These are phyloP conservation scores for Lingula anatina DNA, from an alignment of 2,888 invertebrate genomes.

Conservation along the genomic window DNA sequence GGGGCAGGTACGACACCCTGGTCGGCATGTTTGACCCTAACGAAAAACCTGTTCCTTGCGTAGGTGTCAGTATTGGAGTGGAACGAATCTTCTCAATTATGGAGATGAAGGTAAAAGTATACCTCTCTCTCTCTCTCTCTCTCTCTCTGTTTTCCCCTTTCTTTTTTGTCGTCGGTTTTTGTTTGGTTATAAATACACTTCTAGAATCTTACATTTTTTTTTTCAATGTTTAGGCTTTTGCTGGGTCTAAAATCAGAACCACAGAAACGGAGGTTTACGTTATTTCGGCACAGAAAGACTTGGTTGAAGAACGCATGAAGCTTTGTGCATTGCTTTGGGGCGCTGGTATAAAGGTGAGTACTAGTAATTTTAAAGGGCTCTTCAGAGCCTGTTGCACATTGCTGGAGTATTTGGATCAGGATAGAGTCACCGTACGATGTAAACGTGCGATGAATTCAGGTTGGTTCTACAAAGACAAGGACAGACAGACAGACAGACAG, in stretches of 20 bases:
- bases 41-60: constrained; percentile 72
- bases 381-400: no score
- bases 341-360: constrained; percentile 71
- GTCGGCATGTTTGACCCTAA: constrained; percentile 97
- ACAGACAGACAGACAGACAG: no score
- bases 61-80: constrained; percentile 95
- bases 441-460: no score
- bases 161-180: no score
- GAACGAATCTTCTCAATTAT: constrained; percentile 94
- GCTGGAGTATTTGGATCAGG: no score
- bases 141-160: no score
- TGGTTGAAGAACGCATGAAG: constrained; percentile 83
- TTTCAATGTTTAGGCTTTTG: no score
- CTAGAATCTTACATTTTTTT: no score
- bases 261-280: constrained; percentile 88
- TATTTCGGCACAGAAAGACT: constrained; percentile 91
- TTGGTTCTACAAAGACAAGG: no score
- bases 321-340: constrained; percentile 84
- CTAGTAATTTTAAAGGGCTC: background rate
- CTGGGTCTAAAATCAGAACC: constrained; percentile 64
- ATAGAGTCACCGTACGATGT: no score
- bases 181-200: no score
- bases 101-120: constrained; percentile 57
- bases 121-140: no score
- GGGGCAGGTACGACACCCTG: constrained; percentile 94